Base-by-base conservation (phyloP, 92 coral and sea anemone species). In the Palythoa caribaeorum region DNA sequence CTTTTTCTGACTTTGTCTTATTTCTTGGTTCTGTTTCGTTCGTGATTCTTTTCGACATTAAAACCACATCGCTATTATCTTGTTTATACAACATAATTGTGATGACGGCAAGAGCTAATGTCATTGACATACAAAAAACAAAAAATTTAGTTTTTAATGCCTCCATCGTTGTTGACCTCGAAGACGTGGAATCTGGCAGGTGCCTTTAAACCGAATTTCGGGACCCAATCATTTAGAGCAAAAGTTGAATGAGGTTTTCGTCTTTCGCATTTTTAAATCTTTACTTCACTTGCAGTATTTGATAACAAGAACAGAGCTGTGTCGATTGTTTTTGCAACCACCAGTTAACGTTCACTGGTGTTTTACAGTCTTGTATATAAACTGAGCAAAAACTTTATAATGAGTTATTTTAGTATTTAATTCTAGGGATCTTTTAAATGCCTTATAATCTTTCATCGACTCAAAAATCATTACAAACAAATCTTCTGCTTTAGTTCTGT, bases 21-120 rank as follows among this genome's bases (percentile, higher is more conserved):
- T 81, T 66, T 81, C 65, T 81, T 54, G 10, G 76, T 52, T 81
- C 86, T 47, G 86, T 65, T 17, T 65, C 75, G 76, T 81, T 81
- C 0, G 86, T 81, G 40, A 81, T 68, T 81, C 86, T 35, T 40
- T 81, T 81, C 14, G 86, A 66, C 86, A 81, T 81, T 28, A 69
- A 28, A 14, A 81, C 20, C 15, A 66, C 63, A 47, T 81, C 86
- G 44, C 40, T 8, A 5, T 52, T 71, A 12, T 68, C 39, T 81
- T 81, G 86, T 81, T 68, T 65, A 63, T 65, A 81, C 40, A 81
- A 47, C 44, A 47, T 53, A 50, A 81, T 40, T 0, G 86, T 81
- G 76, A 81, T 81, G 5, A 81, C 40, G 16, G 74, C 86, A 48
- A 81, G 74, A 40, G 39, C 11, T 48, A 81, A 81, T 21, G 86